A percentile compares a stretch with the other conserved stretches of the same genome.
These are phyloP conservation scores for Leucozona laternaria DNA, from an alignment of 2,888 invertebrate genomes.

Conservation along the genomic window DNA sequence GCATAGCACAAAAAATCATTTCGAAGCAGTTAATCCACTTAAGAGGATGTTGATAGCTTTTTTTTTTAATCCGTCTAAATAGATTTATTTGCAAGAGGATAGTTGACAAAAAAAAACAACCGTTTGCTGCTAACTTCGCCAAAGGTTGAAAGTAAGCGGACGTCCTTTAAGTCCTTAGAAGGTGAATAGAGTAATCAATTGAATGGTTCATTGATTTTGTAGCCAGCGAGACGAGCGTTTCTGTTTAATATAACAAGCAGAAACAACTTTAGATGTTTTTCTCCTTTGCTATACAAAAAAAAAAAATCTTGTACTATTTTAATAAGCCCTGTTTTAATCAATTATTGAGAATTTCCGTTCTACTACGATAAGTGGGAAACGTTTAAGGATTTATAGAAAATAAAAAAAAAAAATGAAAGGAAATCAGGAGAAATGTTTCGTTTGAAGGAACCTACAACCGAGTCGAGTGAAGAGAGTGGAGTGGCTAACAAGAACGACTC, in stretches of 20 bases:
- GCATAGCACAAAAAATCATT: slow-evolving; percentile 16
- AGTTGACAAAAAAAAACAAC: slow-evolving; percentile 1
- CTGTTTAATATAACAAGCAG: background rate
- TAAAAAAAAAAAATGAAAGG: no score
- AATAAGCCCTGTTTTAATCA: slow-evolving; percentile 14
- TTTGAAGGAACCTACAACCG: slow-evolving; percentile 20
- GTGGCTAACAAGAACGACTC: background rate
- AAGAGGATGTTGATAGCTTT: slow-evolving; percentile 63
- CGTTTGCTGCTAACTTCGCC: background rate
- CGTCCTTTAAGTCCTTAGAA: slow-evolving; percentile 13
- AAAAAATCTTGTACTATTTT: slow-evolving; percentile 8
- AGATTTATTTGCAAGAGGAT: slow-evolving; percentile 58
- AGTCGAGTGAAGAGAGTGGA: background rate
- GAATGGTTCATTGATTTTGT: slow-evolving; percentile 57
- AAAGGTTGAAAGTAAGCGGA: slow-evolving; percentile 18
- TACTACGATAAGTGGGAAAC: background rate
- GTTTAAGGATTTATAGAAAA: background rate
- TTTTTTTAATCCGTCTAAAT: slow-evolving; percentile 69
- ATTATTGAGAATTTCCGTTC: background rate
- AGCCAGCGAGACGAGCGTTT: background rate
- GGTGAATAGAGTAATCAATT: slow-evolving; percentile 54
- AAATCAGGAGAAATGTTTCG: slow-evolving; percentile 7
- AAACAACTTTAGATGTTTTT: background rate
- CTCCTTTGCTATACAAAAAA: background rate
- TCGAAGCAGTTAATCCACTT: slow-evolving; percentile 70